phyloP scores from a whole-genome alignment of 2,113 vertebrate species.

The Willisornis vidua region DNA sequence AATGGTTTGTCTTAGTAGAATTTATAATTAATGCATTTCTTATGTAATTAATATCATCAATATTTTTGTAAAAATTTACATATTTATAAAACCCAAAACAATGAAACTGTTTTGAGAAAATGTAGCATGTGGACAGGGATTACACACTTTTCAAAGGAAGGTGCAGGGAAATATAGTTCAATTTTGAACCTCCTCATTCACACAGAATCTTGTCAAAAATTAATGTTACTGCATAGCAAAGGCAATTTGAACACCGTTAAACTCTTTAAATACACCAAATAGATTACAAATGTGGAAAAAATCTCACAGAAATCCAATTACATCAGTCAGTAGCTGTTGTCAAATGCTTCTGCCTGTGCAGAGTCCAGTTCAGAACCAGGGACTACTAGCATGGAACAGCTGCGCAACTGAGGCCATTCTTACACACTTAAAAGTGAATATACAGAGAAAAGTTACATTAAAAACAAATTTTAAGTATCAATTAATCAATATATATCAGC shows the following conservation, averaged over 20 bases:
- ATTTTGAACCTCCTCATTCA: neutral
- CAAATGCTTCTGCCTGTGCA: neutral
- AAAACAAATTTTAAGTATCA: neutral
- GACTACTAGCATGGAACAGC: neutral
- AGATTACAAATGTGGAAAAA: neutral
- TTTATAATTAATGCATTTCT: neutral
- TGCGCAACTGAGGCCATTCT: neutral
- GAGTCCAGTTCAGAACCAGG: neutral
- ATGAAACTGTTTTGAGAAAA: neutral
- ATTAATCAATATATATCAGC: neutral
- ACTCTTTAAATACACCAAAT: neutral
- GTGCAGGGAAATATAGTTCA: neutral
- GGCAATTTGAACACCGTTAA: neutral
- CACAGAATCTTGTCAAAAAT: neutral
- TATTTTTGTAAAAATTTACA: neutral
- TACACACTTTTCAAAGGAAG: neutral
- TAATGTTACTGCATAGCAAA: neutral
- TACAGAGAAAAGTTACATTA: neutral
- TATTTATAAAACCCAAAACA: neutral
- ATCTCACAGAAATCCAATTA: neutral
- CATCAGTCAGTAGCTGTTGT: neutral
- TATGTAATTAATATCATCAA: neutral
- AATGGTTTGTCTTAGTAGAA: neutral
- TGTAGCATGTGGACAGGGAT: rapidly evolving
- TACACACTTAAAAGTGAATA: neutral